These are phyloP conservation scores for Drosophila nigromelanica DNA, from an alignment of 1,140 invertebrate genomes.

Conservation along the genomic window DNA sequence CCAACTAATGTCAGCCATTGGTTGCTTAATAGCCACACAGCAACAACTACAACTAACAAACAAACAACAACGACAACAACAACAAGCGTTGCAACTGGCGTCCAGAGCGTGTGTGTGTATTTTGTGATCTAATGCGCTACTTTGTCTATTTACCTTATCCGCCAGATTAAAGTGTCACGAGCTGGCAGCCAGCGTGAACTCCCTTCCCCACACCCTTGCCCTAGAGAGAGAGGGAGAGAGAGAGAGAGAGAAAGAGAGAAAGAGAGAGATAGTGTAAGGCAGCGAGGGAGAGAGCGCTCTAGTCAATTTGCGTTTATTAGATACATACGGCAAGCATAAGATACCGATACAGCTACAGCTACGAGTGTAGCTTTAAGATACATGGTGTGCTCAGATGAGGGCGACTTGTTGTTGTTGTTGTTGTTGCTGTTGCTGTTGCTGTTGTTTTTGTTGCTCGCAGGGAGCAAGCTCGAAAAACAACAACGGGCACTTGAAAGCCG, in stretches of 20 bases:
- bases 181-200: conserved; percentile 24
- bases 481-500: conserved; percentile 49
- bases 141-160: conserved; percentile 67
- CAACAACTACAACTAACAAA: conserved; percentile 3
- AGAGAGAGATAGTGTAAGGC: background rate
- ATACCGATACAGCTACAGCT: conserved; percentile 37
- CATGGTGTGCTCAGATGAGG: conserved; percentile 19
- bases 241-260: too few relatives aligned
- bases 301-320: conserved; percentile 76
- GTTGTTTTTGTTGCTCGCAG: conserved; percentile 22
- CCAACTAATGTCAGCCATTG: conserved; percentile 14
- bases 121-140: conserved; percentile 52
- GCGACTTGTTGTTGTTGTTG: conserved; percentile 11
- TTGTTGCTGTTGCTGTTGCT: conserved; percentile 8
- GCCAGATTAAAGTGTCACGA: conserved; percentile 73
- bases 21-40: conserved; percentile 25
- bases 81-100: conserved; percentile 17
- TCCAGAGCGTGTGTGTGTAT: conserved; percentile 5
- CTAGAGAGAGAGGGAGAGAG: too few relatives aligned
- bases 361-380: conserved; percentile 34
- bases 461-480: conserved; percentile 41
- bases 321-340: conserved; percentile 54
- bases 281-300: conserved; percentile 4
- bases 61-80: conserved; percentile 10
- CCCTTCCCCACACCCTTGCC: background rate